Evolutionary conservation across 2,797 vertebrate species (phyloP), one percentile per base, ranked within the genome.

Genomic region (Hoplostethus atlanticus): DNA sequence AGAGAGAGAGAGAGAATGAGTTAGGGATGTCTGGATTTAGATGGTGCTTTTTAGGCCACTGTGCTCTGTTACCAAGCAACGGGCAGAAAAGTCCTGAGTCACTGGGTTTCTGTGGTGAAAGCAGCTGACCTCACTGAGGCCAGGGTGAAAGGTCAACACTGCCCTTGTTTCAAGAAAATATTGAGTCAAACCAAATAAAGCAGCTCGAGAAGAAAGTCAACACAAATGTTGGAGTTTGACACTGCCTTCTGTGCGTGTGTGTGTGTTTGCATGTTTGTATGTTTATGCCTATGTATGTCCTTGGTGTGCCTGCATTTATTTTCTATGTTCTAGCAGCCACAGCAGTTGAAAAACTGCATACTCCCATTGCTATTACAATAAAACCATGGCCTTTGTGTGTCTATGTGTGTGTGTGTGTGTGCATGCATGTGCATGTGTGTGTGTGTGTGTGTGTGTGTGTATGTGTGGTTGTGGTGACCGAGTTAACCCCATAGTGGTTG

Each of bases 51-150:
- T 80, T 58, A 59, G 68, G 69, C 70, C 52, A 21, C 62, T 70
- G 67, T 42, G 68, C 63, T 78, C 73, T 75, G 87, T 91, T 91
- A 82, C 89, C 68, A 89, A 81, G 90, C 88, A 90, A 87, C 87
- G 71, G 73, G 70, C 62, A 52, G 69, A 78, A 81, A 89, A 87
- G 74, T 74, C 88, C 73, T 85, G 73, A 91, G 81, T 92, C 89
- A 88, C 81, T 57, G 51, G 13, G 15, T 86, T 77, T 80, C 61
- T 75, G 56, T 34, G 80, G 64, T 46, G 61, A 83, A 84, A 83
- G 83, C 64, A 31, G 68, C 80, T 84, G 81, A 90, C 83, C 84
- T 86, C 73, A 64, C 47, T 36, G 40, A 73, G 70, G 79, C 65
- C 0, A 5, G 60, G 84, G 86, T 88, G 56, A 84, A 70, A 84